Evolutionary conservation across 2,888 invertebrate species (phyloP).

Genomic region (Noctua comes): DNA sequence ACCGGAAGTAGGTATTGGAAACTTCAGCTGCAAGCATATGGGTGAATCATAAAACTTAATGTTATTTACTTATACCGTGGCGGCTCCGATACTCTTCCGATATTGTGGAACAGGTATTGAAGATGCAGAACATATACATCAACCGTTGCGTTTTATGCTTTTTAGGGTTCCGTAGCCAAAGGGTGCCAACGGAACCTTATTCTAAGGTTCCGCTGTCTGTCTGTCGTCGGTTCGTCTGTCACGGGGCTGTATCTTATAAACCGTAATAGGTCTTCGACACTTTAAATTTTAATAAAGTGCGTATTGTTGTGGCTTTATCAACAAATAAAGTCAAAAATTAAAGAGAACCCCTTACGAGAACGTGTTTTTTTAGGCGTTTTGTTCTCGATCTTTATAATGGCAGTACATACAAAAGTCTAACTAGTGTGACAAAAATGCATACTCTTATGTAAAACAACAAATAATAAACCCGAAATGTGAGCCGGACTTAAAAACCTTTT

Average conservation of each 20-base stretch:
- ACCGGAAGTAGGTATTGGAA: conserved; percentile 46
- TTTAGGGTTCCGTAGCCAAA: neutral
- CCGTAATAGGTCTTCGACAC: neutral
- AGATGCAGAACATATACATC: conserved; percentile 41
- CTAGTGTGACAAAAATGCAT: neutral
- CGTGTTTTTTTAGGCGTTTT: neutral
- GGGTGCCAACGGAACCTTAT: neutral
- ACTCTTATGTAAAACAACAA: neutral
- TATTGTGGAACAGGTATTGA: conserved; percentile 37
- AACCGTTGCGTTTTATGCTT: conserved; percentile 31
- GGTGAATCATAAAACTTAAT: conserved; percentile 70
- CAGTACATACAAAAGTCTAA: neutral
- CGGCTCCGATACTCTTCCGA: conserved; percentile 38
- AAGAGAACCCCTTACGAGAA: neutral
- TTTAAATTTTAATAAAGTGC: neutral
- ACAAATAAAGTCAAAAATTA: neutral
- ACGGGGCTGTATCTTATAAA: neutral
- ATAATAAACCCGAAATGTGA: neutral
- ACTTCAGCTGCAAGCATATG: conserved; percentile 65
- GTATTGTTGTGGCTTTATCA: neutral
- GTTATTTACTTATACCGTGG: conserved; percentile 65
- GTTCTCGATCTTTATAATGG: neutral
- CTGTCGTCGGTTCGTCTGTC: no score
- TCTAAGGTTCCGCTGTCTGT: neutral
- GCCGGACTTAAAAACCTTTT: neutral